Evolutionary conservation across 2,888 invertebrate species (phyloP), one percentile per base, ranked within the genome.

Genomic region (Dasypolia templi): DNA sequence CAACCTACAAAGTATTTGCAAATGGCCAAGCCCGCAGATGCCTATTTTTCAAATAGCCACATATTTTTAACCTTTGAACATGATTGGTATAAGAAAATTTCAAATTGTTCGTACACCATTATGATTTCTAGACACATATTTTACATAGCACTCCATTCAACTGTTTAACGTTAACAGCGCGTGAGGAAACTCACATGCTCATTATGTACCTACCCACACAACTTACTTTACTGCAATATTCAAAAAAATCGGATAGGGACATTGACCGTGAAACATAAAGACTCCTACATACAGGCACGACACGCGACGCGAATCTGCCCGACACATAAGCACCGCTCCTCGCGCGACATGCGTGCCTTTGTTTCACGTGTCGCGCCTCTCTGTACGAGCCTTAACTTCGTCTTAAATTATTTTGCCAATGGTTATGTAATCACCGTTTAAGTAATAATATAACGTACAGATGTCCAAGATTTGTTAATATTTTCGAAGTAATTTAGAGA

Each of bases 111-210:
- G 6, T 56, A n/a, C 19, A 42, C 9, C 39, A 46, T 56, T 51
- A 51, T 22, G 19, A 42, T 55, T 58, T 42, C 14, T 26, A 58
- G 5, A 39, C 32, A 53, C 35, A 56, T 49, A 63, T 51, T 72
- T 49, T 32, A 73, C 32, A 49, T 19, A 42, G 7, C n/a, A 29
- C 42, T 51, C 26, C 44, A 69, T 77, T 82, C 59, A 69, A 67
- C 14, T 75, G 53, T 63, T 58, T 29, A 46, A 49, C 26, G 14
- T 49, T 32, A 42, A 35, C 46, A 22, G 29, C 42, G 29, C 42
- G 49, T 51, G 42, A 67, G n/a, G 42, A 29, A 77, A 77, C 12
- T 46, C 14, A 39, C 39, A 65, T 58, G 42, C 22, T 6, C 4
- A 77, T 74, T 56, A 59, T n/a, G 19, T 26, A 39, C 17, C 2